Evolutionary conservation across 2,888 invertebrate species (phyloP), one percentile per base, ranked within the genome.

Genomic region (Endomychus coccineus): DNA sequence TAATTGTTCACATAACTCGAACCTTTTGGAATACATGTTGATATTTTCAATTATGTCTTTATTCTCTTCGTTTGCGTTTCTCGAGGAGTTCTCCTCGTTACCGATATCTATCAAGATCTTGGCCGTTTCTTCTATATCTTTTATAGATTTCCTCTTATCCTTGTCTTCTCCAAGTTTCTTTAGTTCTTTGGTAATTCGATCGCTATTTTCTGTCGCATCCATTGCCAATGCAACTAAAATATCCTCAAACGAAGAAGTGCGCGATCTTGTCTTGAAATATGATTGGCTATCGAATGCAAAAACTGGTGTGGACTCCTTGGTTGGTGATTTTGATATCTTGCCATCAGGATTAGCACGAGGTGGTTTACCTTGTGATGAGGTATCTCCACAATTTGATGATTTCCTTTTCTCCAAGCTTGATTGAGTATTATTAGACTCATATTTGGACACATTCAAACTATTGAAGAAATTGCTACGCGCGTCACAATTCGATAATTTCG

Each of bases 161-260:
- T 45, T 50, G 27, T 53, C 52, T 25, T 54, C 52, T 27, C 49
- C 52, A 3, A 61, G 45, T 17, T 51, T 45, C 32, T 55, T 54
- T 55, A 82, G 64, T 43, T 82, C 81, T 44, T 75, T 73, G n/a
- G 76, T 77, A 17, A 65, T 64, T 33, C 61, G 76, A 45, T 80
- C 78, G 55, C 80, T 82, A 27, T 81, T 80, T 55, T 81, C 80
- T 66, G 78, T 76, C 9, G 83, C 82, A 70, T 85, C 84, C 55
- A 76, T 76, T 7, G 83, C 83, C 40, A 85, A 71, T 58, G 80
- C 77, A 51, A 80, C 78, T 32, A 85, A 66, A 21, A 83, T 74
- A 55, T 83, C 82, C 59, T 83, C 82, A 59, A 83, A 64, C 40
- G 71, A 68, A 64, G 64, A 56, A 66, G 64, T 52, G 29, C 32